Evolutionary conservation across 1,140 invertebrate species (phyloP).

Genomic region (Wasmannia auropunctata): DNA sequence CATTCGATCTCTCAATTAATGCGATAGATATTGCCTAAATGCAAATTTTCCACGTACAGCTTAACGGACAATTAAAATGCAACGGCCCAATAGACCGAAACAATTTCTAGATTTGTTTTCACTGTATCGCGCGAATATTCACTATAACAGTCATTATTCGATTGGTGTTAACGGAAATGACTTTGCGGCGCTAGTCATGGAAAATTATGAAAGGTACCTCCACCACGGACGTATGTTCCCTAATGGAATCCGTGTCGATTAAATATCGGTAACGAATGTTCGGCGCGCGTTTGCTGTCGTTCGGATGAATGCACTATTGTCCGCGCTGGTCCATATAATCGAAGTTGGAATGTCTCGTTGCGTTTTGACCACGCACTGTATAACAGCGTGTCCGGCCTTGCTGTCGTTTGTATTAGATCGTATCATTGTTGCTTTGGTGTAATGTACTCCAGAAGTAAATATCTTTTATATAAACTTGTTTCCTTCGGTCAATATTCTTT

Average conservation of each 20-base stretch:
- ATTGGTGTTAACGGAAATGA: constrained; percentile 46
- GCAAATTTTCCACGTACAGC: constrained; percentile 2
- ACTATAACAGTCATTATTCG: constrained; percentile 27
- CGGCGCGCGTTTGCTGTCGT: not conserved
- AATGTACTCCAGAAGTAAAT: not conserved
- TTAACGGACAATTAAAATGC: not conserved
- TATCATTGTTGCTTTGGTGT: not conserved
- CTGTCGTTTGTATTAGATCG: not conserved
- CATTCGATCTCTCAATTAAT: not conserved
- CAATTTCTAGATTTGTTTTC: constrained; percentile 35
- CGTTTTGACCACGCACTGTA: not conserved
- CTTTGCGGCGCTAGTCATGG: not conserved
- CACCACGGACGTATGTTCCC: constrained; percentile 3
- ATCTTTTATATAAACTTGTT: not conserved
- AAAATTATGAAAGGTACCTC: constrained; percentile 41
- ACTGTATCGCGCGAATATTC: not conserved
- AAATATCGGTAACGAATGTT: constrained; percentile 53
- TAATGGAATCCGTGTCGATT: constrained; percentile 54
- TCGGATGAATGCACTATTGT: constrained; percentile 39
- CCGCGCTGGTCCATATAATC: constrained; percentile 34
- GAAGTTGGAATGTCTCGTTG: constrained; percentile 10
- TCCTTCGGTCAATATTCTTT: not conserved
- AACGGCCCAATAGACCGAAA: not conserved
- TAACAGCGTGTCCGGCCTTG: not conserved
- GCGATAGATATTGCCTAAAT: not conserved